Evolutionary conservation across 2,888 invertebrate species (phyloP).

Genomic region (Heliconius cydno): DNA sequence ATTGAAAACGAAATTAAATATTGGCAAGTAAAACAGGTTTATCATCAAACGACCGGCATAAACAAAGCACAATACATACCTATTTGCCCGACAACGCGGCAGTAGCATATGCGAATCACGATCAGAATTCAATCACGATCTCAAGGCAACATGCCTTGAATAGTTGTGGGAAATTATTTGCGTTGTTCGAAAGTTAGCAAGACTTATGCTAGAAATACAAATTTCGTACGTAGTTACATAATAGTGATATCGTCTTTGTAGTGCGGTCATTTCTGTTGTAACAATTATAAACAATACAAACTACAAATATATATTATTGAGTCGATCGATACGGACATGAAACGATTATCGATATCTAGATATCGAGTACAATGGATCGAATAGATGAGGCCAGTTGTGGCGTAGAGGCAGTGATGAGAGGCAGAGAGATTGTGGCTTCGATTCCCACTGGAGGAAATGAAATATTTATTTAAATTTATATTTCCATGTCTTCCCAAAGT

Average conservation of each 20-base stretch:
- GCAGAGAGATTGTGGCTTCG: too few species aligned
- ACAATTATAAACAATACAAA: slow-evolving; percentile 25
- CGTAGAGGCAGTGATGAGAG: too few species aligned
- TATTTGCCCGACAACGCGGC: slow-evolving; percentile 38
- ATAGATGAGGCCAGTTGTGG: too few species aligned
- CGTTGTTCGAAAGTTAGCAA: slow-evolving; percentile 48
- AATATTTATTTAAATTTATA: too few species aligned
- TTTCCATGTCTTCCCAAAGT: too few species aligned
- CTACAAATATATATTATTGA: slow-evolving; percentile 9
- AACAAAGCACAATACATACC: slow-evolving; percentile 24
- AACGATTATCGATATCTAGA: slow-evolving; percentile 19
- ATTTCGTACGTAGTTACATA: slow-evolving; percentile 43
- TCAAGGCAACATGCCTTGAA: slow-evolving; percentile 51
- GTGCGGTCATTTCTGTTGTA: slow-evolving; percentile 38
- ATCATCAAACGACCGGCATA: slow-evolving; percentile 19
- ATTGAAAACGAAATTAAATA: slow-evolving; percentile 42
- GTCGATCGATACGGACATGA: slow-evolving; percentile 19
- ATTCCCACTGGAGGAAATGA: too few species aligned
- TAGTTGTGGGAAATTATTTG: slow-evolving; percentile 44
- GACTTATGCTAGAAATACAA: slow-evolving; percentile 41
- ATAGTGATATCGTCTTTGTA: slow-evolving; percentile 38
- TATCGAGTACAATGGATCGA: slow-evolving; percentile 4
- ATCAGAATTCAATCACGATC: slow-evolving; percentile 50
- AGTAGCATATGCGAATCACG: slow-evolving; percentile 50
- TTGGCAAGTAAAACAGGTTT: slow-evolving; percentile 24